Conservation (phyloP, 2,888 invertebrate genomes). For the Tiliacea citrago region DNA sequence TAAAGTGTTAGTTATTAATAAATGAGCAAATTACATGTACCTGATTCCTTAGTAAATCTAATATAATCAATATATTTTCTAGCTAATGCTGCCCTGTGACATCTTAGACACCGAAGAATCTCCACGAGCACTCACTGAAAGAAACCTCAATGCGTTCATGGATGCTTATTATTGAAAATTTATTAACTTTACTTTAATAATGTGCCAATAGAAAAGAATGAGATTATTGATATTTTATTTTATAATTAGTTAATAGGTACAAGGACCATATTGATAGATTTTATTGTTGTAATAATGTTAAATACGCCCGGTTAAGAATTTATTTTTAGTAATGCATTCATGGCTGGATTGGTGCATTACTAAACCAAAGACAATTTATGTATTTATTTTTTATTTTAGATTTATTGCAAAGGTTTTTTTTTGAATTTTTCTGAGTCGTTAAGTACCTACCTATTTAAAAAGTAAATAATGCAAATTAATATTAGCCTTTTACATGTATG, state of each 20-base stretch:
- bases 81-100: slow-evolving; percentile 83
- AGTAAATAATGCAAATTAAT: slow-evolving; percentile 15
- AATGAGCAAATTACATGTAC: not conserved
- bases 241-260: slow-evolving; percentile 52
- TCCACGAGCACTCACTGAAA: slow-evolving; percentile 80
- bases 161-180: slow-evolving; percentile 80
- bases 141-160: slow-evolving; percentile 77
- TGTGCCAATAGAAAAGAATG: slow-evolving; percentile 67
- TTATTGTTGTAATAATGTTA: slow-evolving; percentile 53
- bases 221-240: slow-evolving; percentile 54
- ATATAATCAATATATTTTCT: slow-evolving; percentile 54
- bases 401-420: too few relatives aligned
- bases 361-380: slow-evolving; percentile 26
- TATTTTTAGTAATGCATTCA: slow-evolving; percentile 71
- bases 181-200: slow-evolving; percentile 26
- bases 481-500: slow-evolving; percentile 10
- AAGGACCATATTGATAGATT: slow-evolving; percentile 68
- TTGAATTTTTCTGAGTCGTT: not conserved
- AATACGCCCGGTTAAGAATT: slow-evolving; percentile 34
- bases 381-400: not conserved
- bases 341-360: slow-evolving; percentile 79
- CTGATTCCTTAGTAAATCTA: not conserved
- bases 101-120: slow-evolving; percentile 79
- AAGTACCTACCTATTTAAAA: not conserved
- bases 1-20: not conserved